Evolutionary conservation across 2,113 vertebrate genomes (phyloP), one percentile per base, ranked within the genome.

Genomic region (Lepisosteus oculatus): DNA sequence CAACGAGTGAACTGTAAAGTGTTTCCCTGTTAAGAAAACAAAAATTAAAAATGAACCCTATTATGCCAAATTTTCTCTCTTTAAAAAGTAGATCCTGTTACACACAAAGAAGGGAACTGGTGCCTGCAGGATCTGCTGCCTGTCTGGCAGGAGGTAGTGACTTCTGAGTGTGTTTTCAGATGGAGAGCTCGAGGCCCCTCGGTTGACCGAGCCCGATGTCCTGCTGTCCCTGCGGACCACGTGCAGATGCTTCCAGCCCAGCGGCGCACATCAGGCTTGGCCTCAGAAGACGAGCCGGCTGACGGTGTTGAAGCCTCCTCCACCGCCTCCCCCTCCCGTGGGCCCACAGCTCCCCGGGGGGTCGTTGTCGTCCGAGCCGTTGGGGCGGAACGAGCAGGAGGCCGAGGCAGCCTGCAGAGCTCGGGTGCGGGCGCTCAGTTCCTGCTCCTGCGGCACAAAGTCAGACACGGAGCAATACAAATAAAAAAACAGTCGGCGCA

Each of bases 311-410:
- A 98, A 98, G 64, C 95, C 97, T 1, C 91, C 91, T 3, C 57
- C 57, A 3, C 89, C 90, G 2, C 89, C 89, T 69, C 92, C 86
- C 65, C 91, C 96, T 11, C 97, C 96, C 55, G 95, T 93, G 7
- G 97, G 97, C 12, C 97, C 97, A 63, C 96, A 99, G 74, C 97
- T 98, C 77, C 97, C 97, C 0, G 97, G 97, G 51, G 97, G 97
- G 74, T 99, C 97, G 6, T 96, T 98, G 89, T 99, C 96, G 80
- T 98, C 97, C 76, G 96, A 97, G 79, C 97, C 96, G 72, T 98
- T 94, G 82, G 96, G 96, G 71, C 95, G 91, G 84, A 96, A 99
- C 3, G 95, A 99, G 81, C 96, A 98, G 0, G 95, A 95, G 63
- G 96, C 88, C 7, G 96, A 96, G 15, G 96, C 90, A 3, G 96